These are phyloP conservation scores for Leptinotarsa rubiginosa DNA, from an alignment of 2,888 invertebrate genomes.

Conservation along the genomic window DNA sequence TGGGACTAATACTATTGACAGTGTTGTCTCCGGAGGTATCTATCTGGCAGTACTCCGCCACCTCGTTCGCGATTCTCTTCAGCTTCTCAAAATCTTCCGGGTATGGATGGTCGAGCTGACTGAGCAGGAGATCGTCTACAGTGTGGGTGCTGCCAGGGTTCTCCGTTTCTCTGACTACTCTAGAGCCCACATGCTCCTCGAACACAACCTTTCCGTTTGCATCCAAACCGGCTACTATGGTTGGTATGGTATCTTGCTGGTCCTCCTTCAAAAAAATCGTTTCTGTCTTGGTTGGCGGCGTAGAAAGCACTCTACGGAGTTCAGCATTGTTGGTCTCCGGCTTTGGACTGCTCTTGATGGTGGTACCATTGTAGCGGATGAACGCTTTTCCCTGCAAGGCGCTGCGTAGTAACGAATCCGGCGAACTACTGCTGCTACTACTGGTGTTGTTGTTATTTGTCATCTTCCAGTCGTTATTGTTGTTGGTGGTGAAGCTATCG, in stretches of 20 bases:
- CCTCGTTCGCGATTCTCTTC: constrained; percentile 85
- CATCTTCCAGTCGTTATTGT: constrained; percentile 85
- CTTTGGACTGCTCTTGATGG: constrained; percentile 33
- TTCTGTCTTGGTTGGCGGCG: constrained; percentile 66
- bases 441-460: constrained; percentile 80
- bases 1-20: constrained; percentile 68
- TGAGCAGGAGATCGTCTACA: constrained; percentile 78
- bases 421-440: constrained; percentile 57
- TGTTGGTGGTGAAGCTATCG: constrained; percentile 75
- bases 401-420: constrained; percentile 83
- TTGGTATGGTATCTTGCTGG: constrained; percentile 60
- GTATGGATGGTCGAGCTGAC: constrained; percentile 76
- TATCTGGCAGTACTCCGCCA: constrained; percentile 76
- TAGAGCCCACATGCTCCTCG: constrained; percentile 58
- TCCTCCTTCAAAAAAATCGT: constrained; percentile 62
- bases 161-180: constrained; percentile 47
- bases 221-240: constrained; percentile 64
- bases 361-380: constrained; percentile 64
- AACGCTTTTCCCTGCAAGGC: constrained; percentile 84
- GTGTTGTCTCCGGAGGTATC: constrained; percentile 68
- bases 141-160: constrained; percentile 73
- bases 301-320: constrained; percentile 70
- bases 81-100: constrained; percentile 88
- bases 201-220: constrained; percentile 62
- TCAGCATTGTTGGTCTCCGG: constrained; percentile 66